Evolutionary conservation across 2,888 invertebrate genomes (phyloP).

Genomic region (Stenodema calcarata): DNA sequence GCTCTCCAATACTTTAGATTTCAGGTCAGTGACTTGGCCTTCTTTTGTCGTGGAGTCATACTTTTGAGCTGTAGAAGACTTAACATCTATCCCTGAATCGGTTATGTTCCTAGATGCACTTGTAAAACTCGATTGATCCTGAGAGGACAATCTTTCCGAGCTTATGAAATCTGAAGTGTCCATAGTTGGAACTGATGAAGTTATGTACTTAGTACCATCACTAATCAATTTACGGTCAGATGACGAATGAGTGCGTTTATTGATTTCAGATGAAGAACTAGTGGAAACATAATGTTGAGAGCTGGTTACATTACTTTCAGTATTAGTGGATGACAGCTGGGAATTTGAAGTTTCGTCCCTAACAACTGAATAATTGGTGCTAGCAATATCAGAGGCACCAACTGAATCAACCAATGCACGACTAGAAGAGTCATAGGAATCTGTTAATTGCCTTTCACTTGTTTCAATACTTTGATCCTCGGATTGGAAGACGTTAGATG

Average conservation of each 20-base stretch:
- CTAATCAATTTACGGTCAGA: background rate
- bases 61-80: background rate
- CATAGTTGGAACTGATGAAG: background rate
- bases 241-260: background rate
- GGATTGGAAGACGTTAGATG: background rate
- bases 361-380: background rate
- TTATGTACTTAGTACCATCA: background rate
- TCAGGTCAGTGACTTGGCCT: background rate
- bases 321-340: background rate
- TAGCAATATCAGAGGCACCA: background rate
- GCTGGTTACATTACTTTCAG: background rate
- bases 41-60: background rate
- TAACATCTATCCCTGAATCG: slow-evolving; percentile 7
- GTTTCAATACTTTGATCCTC: background rate
- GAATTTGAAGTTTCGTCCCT: background rate
- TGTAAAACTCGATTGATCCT: background rate
- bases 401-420: background rate
- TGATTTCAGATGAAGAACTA: background rate
- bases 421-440: background rate
- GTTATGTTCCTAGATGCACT: background rate
- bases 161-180: background rate
- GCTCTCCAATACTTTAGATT: background rate
- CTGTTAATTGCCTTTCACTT: background rate
- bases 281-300: background rate
- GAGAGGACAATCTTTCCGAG: background rate